Base-by-base conservation (phyloP, 2,888 invertebrate genomes). In the Didymodactylos carnosus region DNA sequence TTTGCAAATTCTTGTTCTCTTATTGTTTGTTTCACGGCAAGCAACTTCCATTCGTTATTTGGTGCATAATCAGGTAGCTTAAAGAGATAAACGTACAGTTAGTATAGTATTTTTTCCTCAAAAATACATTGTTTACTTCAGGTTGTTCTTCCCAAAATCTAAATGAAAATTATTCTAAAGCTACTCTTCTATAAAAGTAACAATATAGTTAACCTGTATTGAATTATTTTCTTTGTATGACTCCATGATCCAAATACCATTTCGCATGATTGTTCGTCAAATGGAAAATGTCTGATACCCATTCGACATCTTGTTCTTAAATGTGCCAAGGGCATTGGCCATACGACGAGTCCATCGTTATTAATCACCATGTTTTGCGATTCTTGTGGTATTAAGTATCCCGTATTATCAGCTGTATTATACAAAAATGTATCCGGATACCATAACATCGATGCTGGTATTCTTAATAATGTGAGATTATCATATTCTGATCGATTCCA, bases 341-440 rank as follows among this genome's bases (percentile, higher is more conserved):
- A 75, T 41, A 75, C 72, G 23, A 75, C 29, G 3, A 69, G 39
- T 40, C 73, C 73, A 49, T 71, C 25, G 40, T n/a, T 6, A 53
- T 46, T 35, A 41, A 71, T n/a, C 53, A 29, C 25, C 19, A 43
- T 14, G 23, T 73, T 39, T 14, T 49, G 46, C 14, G 43, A 69
- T 39, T 72, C 39, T 46, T 72, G 72, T 35, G 75, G 75, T 25
- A 70, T 39, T 14, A 75, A 69, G 70, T 72, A 75, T 7, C 75
- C 75, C 25, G 72, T 62, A 39, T 75, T 69, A 72, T 75, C 75
- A 23, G 75, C 75, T 49, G 75, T 75, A 16, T 71, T 72, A 35
- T 75, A 75, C 13, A 75, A 27, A 53, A 75, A 75, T 23, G 75
- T 75, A 25, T 75, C 75, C 10, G 75, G 75, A 41, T 35, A 62